These are phyloP conservation scores for Dasypus novemcinctus DNA, from an alignment of 2,113 vertebrate species.

Conservation along the genomic window DNA sequence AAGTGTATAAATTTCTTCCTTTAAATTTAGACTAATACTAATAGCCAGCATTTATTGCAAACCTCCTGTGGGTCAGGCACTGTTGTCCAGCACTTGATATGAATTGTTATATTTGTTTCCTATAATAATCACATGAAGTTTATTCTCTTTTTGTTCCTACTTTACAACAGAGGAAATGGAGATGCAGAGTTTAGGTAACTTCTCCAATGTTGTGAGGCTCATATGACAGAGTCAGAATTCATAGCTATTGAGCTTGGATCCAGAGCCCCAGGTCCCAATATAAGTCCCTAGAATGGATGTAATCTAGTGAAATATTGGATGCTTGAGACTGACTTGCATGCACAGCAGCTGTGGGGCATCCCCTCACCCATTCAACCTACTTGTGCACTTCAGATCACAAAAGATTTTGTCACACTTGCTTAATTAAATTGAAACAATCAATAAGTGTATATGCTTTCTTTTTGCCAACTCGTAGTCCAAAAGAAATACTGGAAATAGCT, in stretches of 20 bases:
- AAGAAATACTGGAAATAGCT: neutral
- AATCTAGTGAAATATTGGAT: neutral
- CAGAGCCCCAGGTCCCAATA: rapidly evolving
- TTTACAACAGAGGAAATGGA: neutral
- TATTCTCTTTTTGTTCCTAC: neutral
- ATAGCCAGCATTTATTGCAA: neutral
- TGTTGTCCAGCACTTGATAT: neutral
- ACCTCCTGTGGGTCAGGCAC: neutral
- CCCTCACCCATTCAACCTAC: neutral
- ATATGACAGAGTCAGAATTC: neutral
- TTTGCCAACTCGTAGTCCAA: neutral
- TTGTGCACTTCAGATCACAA: neutral
- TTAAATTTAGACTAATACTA: neutral
- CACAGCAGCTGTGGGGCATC: neutral
- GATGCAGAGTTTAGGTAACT: neutral
- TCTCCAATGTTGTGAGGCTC: neutral
- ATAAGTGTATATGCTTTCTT: neutral
- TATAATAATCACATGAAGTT: neutral
- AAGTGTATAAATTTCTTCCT: neutral
- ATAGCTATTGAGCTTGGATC: neutral
- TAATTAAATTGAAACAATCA: neutral
- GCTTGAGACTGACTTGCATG: neutral
- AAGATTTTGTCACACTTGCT: neutral
- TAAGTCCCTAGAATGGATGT: neutral
- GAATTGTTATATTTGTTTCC: neutral